These are phyloP conservation scores for Autographa gamma DNA, from an alignment of 2,888 invertebrate species.

Conservation along the genomic window DNA sequence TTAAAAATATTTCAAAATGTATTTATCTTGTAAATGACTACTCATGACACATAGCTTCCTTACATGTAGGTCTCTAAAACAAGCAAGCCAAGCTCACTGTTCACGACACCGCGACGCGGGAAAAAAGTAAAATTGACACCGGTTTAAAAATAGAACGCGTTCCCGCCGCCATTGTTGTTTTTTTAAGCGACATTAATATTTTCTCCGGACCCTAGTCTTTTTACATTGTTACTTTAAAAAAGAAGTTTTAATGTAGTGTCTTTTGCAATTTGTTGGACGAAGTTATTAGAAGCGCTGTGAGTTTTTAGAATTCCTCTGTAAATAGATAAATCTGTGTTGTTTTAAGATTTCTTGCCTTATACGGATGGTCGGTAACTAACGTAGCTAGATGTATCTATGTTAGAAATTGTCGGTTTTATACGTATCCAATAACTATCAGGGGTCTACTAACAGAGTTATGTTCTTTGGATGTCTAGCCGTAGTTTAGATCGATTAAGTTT, in stretches of 20 bases:
- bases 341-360: neutral
- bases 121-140: slow-evolving; percentile 74
- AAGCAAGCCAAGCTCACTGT: slow-evolving; percentile 9
- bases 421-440: too few relatives aligned
- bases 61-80: slow-evolving; percentile 26
- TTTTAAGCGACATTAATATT: slow-evolving; percentile 72
- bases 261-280: slow-evolving; percentile 42
- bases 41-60: neutral
- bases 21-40: neutral
- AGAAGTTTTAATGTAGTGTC: slow-evolving; percentile 47
- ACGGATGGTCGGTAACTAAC: neutral
- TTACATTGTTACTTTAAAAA: slow-evolving; percentile 50
- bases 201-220: slow-evolving; percentile 54
- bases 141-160: slow-evolving; percentile 76
- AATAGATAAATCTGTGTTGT: neutral
- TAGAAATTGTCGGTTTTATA: neutral
- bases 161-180: slow-evolving; percentile 57
- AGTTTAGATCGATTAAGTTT: too few relatives aligned
- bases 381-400: neutral
- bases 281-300: slow-evolving; percentile 37
- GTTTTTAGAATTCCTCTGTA: slow-evolving; percentile 28
- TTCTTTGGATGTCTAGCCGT: too few relatives aligned
- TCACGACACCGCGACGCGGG: slow-evolving; percentile 35
- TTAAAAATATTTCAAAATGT: too few relatives aligned
- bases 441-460: too few relatives aligned